A percentile compares a stretch with the other conserved stretches of the same genome.
Conservation (phyloP, 2,888 invertebrate species). For the Branchellion lobata region DNA sequence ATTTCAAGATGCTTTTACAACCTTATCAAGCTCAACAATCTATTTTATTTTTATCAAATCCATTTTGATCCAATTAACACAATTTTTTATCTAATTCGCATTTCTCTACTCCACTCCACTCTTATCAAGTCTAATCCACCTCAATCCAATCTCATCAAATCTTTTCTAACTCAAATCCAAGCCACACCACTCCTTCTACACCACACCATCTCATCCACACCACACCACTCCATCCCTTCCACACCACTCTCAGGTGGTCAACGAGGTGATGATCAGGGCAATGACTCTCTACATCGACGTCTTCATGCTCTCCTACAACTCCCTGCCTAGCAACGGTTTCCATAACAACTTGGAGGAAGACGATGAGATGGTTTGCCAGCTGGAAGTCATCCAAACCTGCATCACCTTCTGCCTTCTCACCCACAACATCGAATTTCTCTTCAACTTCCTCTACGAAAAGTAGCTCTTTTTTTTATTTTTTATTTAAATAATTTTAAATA, state of each 20-base stretch:
- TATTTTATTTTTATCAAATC: no score
- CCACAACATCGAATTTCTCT: conserved; percentile 64
- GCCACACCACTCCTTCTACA: no score
- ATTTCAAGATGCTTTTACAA: no score
- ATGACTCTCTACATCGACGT: conserved; percentile 61
- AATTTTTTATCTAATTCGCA: no score
- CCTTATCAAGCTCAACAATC: no score
- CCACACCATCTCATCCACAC: no score
- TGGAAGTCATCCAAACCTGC: conserved; percentile 61
- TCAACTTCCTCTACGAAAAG: conserved; percentile 69
- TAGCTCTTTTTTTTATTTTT: neutral
- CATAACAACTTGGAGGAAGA: conserved; percentile 55
- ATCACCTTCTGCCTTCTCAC: conserved; percentile 62
- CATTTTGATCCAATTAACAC: no score
- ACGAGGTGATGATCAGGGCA: conserved; percentile 57
- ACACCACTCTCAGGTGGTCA: conserved; percentile 27
- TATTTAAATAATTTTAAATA: neutral
- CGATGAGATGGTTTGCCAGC: conserved; percentile 59
- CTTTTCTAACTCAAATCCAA: no score
- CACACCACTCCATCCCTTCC: no score
- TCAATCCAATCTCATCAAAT: no score
- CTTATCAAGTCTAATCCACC: no score
- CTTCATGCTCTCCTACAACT: conserved; percentile 55
- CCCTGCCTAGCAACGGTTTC: conserved; percentile 58
- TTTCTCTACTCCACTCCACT: no score